A percentile compares a stretch with the other conserved stretches of the same genome.
Evolutionary conservation across 1,140 invertebrate genomes (phyloP).

Genomic region (Pachyrhynchus sulphureomaculatus): DNA sequence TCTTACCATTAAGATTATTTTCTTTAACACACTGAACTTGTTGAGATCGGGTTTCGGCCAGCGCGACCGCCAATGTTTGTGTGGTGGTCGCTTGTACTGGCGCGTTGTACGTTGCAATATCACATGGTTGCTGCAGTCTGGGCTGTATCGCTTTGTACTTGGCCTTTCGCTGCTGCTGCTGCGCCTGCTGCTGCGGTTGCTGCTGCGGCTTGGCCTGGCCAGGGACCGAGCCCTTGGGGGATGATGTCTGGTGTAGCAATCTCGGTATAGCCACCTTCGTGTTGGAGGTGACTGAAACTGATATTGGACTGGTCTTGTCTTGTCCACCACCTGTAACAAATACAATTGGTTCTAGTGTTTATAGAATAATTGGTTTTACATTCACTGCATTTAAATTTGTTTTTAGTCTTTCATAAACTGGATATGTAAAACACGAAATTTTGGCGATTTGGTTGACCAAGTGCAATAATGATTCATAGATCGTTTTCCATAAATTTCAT

Average conservation of each 20-base stretch:
- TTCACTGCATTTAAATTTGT: no score
- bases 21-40: conserved; percentile 29
- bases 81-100: conserved; percentile 6
- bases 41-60: conserved; percentile 45
- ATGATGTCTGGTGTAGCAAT: conserved; percentile 28
- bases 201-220: conserved; percentile 13
- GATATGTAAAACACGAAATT: no score
- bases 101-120: conserved; percentile 49
- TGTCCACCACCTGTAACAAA: no score
- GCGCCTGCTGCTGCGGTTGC: no score
- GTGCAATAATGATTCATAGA: no score
- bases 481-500: no score
- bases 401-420: no score
- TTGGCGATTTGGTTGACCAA: no score
- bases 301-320: no score
- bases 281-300: not conserved
- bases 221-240: conserved; percentile 7
- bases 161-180: conserved; percentile 31
- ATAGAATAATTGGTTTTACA: no score
- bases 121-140: conserved; percentile 52
- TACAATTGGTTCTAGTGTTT: no score
- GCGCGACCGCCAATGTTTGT: conserved; percentile 20
- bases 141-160: conserved; percentile 58
- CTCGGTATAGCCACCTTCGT: conserved; percentile 21
- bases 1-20: conserved; percentile 11